Conservation (phyloP, 2,888 invertebrate genomes). For the Parnassius glacialis region DNA sequence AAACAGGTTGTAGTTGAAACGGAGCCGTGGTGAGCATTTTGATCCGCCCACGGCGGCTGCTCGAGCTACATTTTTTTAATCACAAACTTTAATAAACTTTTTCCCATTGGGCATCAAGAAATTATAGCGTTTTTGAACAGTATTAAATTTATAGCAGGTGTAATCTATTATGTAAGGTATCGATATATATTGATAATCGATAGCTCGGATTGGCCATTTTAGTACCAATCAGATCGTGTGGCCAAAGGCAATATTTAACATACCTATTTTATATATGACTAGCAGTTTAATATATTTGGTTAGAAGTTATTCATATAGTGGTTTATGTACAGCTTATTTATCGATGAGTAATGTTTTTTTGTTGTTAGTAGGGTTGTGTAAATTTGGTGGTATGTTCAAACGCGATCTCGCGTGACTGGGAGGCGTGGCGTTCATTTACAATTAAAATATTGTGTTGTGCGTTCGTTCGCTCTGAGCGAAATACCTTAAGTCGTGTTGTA, state of each 20-base stretch:
- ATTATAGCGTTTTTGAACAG: slow-evolving; percentile 58
- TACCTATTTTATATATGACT: background rate
- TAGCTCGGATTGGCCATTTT: slow-evolving; percentile 47
- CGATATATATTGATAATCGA: slow-evolving; percentile 55
- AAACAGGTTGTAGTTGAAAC: slow-evolving; percentile 63
- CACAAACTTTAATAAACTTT: slow-evolving; percentile 66
- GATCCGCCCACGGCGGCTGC: slow-evolving; percentile 68
- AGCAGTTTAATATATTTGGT: background rate
- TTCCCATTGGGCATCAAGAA: slow-evolving; percentile 74
- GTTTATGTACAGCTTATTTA: slow-evolving; percentile 45
- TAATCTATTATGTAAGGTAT: slow-evolving; percentile 50
- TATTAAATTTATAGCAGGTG: slow-evolving; percentile 78
- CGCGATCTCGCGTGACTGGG: slow-evolving; percentile 76
- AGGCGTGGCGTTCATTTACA: slow-evolving; percentile 72
- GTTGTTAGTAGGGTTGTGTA: slow-evolving; percentile 35
- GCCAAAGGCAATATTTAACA: slow-evolving; percentile 1
- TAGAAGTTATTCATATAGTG: slow-evolving; percentile 18
- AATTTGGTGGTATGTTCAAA: slow-evolving; percentile 47
- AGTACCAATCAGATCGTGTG: slow-evolving; percentile 29
- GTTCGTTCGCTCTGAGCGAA: slow-evolving; percentile 32
- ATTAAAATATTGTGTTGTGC: slow-evolving; percentile 69
- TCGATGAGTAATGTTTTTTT: slow-evolving; percentile 41
- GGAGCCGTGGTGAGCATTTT: slow-evolving; percentile 51
- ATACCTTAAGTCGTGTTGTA: slow-evolving; percentile 15
- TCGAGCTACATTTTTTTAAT: slow-evolving; percentile 58